Conservation (phyloP, 2,113 vertebrate genomes). For the Nanger granti region DNA sequence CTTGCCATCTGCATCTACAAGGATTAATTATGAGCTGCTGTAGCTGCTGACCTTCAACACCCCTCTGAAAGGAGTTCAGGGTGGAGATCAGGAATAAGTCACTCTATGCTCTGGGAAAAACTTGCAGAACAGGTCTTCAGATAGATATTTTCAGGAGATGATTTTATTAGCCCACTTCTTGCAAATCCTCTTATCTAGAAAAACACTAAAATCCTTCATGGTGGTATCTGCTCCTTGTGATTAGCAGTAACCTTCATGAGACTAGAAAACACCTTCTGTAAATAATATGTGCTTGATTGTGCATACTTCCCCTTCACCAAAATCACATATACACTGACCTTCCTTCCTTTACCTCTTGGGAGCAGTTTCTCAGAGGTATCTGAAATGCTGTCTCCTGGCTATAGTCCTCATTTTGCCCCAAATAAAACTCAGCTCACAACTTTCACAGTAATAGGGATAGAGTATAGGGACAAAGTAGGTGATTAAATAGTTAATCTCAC, state of each 20-base stretch:
- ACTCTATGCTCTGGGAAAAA: not conserved
- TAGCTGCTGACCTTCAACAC: not conserved
- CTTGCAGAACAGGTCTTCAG: not conserved
- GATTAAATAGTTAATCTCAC: not conserved
- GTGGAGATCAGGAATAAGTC: not conserved
- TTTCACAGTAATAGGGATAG: not conserved
- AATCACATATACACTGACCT: not conserved
- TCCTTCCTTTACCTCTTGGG: not conserved
- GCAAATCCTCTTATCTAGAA: not conserved
- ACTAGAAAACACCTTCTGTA: not conserved
- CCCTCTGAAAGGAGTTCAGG: not conserved
- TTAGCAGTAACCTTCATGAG: not conserved
- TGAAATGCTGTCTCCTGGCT: not conserved
- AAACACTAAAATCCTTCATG: not conserved
- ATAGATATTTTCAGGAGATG: not conserved
- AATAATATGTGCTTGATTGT: not conserved
- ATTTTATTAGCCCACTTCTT: not conserved
- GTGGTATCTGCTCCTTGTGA: not conserved
- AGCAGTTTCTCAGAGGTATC: not conserved
- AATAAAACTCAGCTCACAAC: not conserved
- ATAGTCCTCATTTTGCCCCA: not conserved
- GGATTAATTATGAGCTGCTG: not conserved
- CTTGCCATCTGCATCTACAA: not conserved
- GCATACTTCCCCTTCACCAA: not conserved
- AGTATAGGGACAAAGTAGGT: not conserved